Evolutionary conservation across 2,888 invertebrate genomes (phyloP).

Genomic region (Mythimna loreyi): DNA sequence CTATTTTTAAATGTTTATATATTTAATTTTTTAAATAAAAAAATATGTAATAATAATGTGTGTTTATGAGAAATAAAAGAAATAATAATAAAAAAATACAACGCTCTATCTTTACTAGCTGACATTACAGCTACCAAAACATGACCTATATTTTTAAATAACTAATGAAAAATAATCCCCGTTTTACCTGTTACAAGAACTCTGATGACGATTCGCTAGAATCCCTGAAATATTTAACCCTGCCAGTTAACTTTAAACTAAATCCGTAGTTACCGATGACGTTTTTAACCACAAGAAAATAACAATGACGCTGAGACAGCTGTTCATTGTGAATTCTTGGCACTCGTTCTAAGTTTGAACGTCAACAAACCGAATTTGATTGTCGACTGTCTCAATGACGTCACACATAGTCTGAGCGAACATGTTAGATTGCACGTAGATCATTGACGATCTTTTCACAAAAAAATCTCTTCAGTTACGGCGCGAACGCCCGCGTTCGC

Average conservation of each 20-base stretch:
- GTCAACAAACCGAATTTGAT: conserved; percentile 36
- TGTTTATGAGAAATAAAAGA: too few species aligned
- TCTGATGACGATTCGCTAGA: neutral
- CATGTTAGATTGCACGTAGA: conserved; percentile 43
- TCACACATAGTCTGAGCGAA: neutral
- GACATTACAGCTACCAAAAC: neutral
- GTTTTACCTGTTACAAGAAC: neutral
- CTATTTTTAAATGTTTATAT: too few species aligned
- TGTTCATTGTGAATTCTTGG: conserved; percentile 31
- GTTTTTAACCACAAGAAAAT: conserved; percentile 10
- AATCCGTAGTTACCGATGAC: neutral
- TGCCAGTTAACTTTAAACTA: neutral
- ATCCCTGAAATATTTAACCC: conserved; percentile 4
- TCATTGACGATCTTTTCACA: neutral
- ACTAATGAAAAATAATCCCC: neutral
- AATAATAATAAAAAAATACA: too few species aligned
- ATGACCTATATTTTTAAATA: neutral
- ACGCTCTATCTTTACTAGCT: neutral
- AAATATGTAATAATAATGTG: too few species aligned
- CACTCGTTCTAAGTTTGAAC: conserved; percentile 4
- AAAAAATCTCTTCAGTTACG: too few species aligned
- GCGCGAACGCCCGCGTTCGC: too few species aligned
- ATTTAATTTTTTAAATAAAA: too few species aligned
- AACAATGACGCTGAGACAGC: neutral
- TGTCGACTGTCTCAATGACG: conserved; percentile 22